Percentiles rank a stretch among this genome's conserved stretches.
Conservation (phyloP, 1,140 invertebrate species). For the Papilio machaon region DNA sequence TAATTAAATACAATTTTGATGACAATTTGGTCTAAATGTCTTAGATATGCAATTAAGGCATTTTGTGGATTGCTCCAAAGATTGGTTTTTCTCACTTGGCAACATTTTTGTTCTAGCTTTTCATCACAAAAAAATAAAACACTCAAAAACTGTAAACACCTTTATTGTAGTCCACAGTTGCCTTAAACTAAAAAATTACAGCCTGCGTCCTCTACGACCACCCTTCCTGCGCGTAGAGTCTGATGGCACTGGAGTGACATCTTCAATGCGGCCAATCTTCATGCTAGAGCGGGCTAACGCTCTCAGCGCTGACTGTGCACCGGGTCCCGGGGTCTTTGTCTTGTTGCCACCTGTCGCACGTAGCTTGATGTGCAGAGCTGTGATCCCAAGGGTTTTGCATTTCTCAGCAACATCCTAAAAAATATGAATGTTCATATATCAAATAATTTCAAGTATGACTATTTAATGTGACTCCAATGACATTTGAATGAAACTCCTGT, state of each 20-base stretch:
- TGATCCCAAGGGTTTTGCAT: slow-evolving; percentile 98
- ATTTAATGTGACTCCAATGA: too few species aligned
- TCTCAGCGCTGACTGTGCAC: slow-evolving; percentile 98
- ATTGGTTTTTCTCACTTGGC: too few species aligned
- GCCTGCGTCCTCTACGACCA: slow-evolving; percentile 98
- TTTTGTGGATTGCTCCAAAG: too few species aligned
- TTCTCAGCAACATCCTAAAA: slow-evolving; percentile 98
- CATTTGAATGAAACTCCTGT: too few species aligned
- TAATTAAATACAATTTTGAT: too few species aligned
- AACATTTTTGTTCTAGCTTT: not conserved
- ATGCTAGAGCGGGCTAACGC: slow-evolving; percentile 99
- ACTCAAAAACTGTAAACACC: slow-evolving; percentile 59
- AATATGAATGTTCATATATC: slow-evolving; percentile 1
- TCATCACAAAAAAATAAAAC: slow-evolving; percentile 51
- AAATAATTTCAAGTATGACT: not conserved
- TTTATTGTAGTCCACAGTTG: slow-evolving; percentile 73
- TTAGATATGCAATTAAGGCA: not conserved
- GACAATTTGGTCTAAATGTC: not conserved
- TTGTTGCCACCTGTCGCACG: slow-evolving; percentile 99
- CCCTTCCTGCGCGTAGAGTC: slow-evolving; percentile 99
- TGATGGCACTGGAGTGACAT: slow-evolving; percentile 99
- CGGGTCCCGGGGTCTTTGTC: slow-evolving; percentile 98
- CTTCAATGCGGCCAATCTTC: slow-evolving; percentile 99
- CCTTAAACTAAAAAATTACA: slow-evolving; percentile 87
- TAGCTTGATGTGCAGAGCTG: slow-evolving; percentile 98